A percentile compares a stretch with the other conserved stretches of the same genome.
phyloP scores from a whole-genome alignment of 2,888 invertebrate genomes.

The Eupsilia transversa region DNA sequence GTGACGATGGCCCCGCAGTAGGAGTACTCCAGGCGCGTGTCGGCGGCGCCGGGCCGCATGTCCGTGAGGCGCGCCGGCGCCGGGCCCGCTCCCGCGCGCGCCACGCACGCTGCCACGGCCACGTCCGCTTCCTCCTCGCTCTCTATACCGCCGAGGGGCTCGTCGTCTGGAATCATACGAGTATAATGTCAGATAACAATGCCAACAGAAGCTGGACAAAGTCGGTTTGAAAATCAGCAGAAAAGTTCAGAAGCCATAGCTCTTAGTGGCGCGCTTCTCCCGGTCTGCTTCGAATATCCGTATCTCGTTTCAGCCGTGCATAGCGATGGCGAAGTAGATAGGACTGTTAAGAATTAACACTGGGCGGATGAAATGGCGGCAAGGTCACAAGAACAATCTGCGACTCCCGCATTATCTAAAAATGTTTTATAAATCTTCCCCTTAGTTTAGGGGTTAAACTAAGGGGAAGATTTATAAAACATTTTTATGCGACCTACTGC shows the following conservation, averaged over 20 bases:
- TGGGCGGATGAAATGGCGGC: neutral
- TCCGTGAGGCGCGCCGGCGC: slow-evolving; percentile 84
- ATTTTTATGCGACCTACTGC: too few species aligned
- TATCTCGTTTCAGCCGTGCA: neutral
- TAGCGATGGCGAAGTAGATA: neutral
- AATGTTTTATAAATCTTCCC: too few species aligned
- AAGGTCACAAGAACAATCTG: neutral
- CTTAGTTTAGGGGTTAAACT: too few species aligned
- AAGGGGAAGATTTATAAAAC: neutral
- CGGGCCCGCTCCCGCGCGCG: slow-evolving; percentile 74
- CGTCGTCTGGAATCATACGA: slow-evolving; percentile 76
- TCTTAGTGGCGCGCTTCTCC: neutral
- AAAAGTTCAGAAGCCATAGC: neutral
- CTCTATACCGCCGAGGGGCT: slow-evolving; percentile 85
- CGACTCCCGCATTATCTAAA: neutral
- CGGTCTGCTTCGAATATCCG: too few species aligned
- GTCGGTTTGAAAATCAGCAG: neutral
- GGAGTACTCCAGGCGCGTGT: slow-evolving; percentile 92
- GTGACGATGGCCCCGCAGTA: slow-evolving; percentile 91
- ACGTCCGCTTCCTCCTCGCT: slow-evolving; percentile 87
- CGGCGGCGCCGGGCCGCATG: slow-evolving; percentile 87
- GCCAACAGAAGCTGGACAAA: neutral
- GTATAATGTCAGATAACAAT: neutral
- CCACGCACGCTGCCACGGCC: slow-evolving; percentile 82
- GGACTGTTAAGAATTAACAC: neutral